Percentiles rank a stretch among this genome's conserved stretches.
These are phyloP conservation scores for Eulacestoma nigropectus DNA, from an alignment of 2,113 vertebrate genomes.

Conservation along the genomic window DNA sequence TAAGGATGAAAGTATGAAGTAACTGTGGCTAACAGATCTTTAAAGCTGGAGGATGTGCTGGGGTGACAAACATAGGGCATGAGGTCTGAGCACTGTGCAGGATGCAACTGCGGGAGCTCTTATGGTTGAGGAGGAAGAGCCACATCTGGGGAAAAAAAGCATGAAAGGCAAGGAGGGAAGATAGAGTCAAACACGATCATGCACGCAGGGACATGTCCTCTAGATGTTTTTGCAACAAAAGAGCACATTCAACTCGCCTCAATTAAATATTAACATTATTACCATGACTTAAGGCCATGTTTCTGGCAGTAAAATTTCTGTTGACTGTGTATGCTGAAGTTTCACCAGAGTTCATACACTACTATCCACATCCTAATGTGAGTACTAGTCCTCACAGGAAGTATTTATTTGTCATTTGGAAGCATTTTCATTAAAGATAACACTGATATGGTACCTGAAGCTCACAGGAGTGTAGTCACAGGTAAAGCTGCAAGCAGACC, in stretches of 20 bases:
- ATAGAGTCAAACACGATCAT: neutral
- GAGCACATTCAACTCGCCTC: neutral
- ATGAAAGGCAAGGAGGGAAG: neutral
- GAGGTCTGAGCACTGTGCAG: neutral
- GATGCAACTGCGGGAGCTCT: accelerated
- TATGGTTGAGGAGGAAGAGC: neutral
- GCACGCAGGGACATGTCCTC: neutral
- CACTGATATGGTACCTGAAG: neutral
- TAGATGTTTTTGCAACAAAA: conserved; percentile 4
- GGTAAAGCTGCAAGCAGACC: neutral
- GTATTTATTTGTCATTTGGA: neutral
- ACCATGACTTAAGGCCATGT: conserved; percentile 26
- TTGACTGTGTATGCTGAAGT: neutral
- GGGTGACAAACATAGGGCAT: neutral
- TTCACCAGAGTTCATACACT: neutral
- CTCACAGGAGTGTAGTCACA: neutral
- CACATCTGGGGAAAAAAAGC: neutral
- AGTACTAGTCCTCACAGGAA: neutral
- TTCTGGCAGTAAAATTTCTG: neutral
- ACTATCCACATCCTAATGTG: neutral
- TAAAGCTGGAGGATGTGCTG: neutral
- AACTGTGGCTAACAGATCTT: neutral
- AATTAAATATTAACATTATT: conserved; percentile 26
- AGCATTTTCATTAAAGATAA: neutral
- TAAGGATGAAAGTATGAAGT: neutral